phyloP scores from a whole-genome alignment of 2,797 vertebrate genomes.

The Streptopelia turtur region DNA sequence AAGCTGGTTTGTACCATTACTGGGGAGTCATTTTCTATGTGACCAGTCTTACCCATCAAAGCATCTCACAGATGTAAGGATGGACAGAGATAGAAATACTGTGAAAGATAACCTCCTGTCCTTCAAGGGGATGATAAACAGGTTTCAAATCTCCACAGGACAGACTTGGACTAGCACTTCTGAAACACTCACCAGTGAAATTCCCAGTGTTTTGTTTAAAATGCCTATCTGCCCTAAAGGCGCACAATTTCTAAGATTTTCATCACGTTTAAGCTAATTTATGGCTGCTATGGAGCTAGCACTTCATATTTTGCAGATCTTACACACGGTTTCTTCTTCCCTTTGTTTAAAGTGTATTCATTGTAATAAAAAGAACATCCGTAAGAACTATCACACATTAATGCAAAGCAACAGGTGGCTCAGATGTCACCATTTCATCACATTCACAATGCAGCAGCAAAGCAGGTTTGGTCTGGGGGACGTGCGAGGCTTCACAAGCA shows the following conservation, averaged over 20 bases:
- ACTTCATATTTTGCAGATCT: background rate
- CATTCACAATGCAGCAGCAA: background rate
- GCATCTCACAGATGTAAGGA: background rate
- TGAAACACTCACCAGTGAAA: background rate
- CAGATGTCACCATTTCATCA: background rate
- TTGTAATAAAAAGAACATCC: background rate
- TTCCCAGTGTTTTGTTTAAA: background rate
- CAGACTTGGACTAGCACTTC: background rate
- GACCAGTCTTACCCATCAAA: background rate
- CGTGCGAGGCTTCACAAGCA: background rate
- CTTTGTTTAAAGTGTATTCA: background rate
- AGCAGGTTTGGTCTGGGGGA: background rate
- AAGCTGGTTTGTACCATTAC: background rate
- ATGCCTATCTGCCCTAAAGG: background rate
- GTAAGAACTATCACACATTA: background rate
- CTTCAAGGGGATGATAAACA: background rate
- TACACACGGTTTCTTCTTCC: background rate
- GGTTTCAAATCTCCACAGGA: background rate
- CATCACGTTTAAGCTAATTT: background rate
- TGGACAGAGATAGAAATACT: background rate
- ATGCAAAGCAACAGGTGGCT: background rate
- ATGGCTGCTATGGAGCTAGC: background rate
- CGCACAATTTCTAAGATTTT: background rate
- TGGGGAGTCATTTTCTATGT: background rate
- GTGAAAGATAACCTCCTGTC: background rate